These are phyloP conservation scores for Julus scandinavius DNA, from an alignment of 2,888 invertebrate species.

Conservation along the genomic window DNA sequence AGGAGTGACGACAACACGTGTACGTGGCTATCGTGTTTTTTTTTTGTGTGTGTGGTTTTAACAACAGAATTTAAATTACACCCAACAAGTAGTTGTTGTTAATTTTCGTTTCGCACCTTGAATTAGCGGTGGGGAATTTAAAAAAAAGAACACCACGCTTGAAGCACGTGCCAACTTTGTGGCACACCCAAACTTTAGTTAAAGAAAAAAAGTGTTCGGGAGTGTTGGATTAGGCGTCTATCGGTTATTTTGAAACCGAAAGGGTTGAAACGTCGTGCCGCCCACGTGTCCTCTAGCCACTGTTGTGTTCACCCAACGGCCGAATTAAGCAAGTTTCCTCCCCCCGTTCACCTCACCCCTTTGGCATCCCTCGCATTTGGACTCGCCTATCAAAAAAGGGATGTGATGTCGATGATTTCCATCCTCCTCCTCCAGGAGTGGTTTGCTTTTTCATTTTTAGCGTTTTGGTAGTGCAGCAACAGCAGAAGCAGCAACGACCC, in stretches of 20 bases:
- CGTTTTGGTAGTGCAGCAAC: neutral
- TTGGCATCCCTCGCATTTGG: neutral
- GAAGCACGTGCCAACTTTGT: no score
- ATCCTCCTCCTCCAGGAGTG: neutral
- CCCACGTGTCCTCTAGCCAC: neutral
- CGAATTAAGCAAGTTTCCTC: neutral
- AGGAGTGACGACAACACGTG: no score
- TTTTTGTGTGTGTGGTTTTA: no score
- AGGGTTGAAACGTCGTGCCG: neutral
- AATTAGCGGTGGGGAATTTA: no score
- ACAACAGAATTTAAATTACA: no score
- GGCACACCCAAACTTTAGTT: no score
- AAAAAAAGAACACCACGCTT: no score
- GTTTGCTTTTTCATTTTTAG: neutral
- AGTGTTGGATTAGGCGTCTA: neutral
- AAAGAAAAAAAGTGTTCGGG: no score
- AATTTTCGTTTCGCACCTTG: no score
- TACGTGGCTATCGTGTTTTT: no score
- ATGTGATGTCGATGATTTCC: slow-evolving; percentile 8
- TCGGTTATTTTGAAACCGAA: neutral
- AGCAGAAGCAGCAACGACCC: neutral
- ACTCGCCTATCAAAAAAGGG: slow-evolving; percentile 24
- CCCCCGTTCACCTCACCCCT: neutral
- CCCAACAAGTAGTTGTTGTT: no score
- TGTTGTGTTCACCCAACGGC: neutral